phyloP scores from a whole-genome alignment of 2,797 vertebrate genomes.

The Streptopelia turtur region DNA sequence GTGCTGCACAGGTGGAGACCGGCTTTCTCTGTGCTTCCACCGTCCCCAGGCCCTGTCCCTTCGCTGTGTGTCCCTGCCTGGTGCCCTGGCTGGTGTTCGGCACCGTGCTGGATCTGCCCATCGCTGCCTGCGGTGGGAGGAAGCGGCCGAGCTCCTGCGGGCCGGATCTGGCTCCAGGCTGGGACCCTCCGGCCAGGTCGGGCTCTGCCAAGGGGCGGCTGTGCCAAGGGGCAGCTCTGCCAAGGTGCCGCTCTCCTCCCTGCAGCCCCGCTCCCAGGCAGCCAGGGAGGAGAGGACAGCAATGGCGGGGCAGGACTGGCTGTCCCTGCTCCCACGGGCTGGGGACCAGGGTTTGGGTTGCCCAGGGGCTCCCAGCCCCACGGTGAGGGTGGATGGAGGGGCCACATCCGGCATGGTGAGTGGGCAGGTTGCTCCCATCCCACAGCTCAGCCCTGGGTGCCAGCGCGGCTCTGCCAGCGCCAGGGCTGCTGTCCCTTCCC shows the following conservation, averaged over 20 bases:
- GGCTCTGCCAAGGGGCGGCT: not conserved
- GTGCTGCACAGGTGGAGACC: fast-evolving
- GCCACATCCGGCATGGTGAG: fast-evolving
- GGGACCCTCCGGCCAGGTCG: not conserved
- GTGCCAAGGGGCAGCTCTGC: conserved; percentile 37
- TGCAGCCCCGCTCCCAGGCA: not conserved
- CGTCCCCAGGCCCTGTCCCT: not conserved
- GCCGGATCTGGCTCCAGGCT: conserved; percentile 58
- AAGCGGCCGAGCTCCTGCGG: not conserved
- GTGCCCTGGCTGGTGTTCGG: not conserved
- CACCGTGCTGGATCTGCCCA: not conserved
- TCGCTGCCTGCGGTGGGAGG: not conserved
- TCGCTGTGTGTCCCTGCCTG: not conserved
- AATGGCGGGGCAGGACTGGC: not conserved
- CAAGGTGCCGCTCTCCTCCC: not conserved
- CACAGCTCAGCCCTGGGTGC: not conserved
- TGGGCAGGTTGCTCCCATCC: not conserved
- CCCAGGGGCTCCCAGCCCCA: not conserved
- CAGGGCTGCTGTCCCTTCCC: not conserved
- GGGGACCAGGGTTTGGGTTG: not conserved
- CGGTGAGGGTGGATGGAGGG: not conserved
- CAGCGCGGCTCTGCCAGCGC: not conserved
- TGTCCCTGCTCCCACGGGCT: not conserved
- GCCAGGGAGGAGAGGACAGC: not conserved
- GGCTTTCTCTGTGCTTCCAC: fast-evolving